phyloP scores from a whole-genome alignment of 2,797 vertebrate genomes.

The Sebastes vulpes region DNA sequence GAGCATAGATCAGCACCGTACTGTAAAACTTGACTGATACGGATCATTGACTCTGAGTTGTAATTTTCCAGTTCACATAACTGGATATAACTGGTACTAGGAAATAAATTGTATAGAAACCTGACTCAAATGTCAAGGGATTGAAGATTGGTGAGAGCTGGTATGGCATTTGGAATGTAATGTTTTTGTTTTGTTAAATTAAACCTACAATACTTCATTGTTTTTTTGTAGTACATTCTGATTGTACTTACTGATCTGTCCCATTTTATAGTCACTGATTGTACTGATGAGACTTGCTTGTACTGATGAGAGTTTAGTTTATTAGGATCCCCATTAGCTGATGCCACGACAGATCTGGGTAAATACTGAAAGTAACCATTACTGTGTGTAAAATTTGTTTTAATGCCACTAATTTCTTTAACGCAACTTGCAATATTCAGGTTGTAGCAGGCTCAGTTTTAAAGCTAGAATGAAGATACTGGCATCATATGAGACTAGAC shows the following conservation, averaged over 20 bases:
- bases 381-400: no score
- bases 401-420: no score
- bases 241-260: not conserved
- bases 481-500: no score
- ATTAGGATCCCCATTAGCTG: no score
- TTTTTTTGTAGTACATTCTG: not conserved
- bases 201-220: not conserved
- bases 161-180: not conserved
- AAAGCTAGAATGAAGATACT: no score
- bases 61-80: conserved; percentile 6
- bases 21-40: not conserved
- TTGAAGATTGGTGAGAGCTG: not conserved
- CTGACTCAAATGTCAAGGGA: not conserved
- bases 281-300: not conserved
- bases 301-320: not conserved
- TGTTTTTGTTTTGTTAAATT: not conserved
- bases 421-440: no score
- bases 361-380: no score
- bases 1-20: not conserved
- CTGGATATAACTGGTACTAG: not conserved
- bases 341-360: no score
- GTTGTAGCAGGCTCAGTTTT: no score
- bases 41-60: conserved; percentile 3
- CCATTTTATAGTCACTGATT: not conserved
- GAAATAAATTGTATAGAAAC: not conserved